These are phyloP conservation scores for Hemibagrus wyckioides DNA, from an alignment of 2,113 vertebrate species.

Conservation along the genomic window DNA sequence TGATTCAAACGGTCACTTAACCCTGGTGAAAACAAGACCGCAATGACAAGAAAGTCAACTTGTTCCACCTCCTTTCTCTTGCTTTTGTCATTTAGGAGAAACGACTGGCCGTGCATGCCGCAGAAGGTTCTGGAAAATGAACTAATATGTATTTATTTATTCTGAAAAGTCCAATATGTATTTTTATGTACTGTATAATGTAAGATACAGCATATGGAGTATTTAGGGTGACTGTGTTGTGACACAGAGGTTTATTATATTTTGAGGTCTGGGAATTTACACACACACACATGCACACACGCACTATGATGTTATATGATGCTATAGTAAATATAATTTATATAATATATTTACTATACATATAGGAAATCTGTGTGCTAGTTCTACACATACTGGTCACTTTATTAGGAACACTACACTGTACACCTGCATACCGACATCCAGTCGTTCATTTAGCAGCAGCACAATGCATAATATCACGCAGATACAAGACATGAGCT, in stretches of 20 bases:
- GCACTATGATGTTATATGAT: no score
- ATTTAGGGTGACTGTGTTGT: neutral
- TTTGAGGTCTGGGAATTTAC: no score
- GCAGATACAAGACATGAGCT: no score
- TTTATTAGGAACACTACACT: neutral
- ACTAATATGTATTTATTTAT: neutral
- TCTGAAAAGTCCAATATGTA: neutral
- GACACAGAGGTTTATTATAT: neutral
- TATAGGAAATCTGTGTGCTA: no score
- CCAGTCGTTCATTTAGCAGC: neutral
- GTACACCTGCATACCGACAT: neutral
- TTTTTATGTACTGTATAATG: neutral
- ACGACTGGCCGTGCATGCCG: neutral
- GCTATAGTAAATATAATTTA: no score
- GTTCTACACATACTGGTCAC: neutral
- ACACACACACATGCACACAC: no score
- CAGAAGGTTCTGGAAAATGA: neutral
- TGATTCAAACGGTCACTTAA: conserved; percentile 41
- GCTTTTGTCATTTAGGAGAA: neutral
- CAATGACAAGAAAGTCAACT: neutral
- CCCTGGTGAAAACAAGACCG: conserved; percentile 8
- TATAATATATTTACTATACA: no score
- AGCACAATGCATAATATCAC: neutral
- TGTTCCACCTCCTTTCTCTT: neutral
- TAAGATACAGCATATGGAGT: neutral